Evolutionary conservation across 2,797 vertebrate species (phyloP).

Genomic region (Pitangus sulphuratus): DNA sequence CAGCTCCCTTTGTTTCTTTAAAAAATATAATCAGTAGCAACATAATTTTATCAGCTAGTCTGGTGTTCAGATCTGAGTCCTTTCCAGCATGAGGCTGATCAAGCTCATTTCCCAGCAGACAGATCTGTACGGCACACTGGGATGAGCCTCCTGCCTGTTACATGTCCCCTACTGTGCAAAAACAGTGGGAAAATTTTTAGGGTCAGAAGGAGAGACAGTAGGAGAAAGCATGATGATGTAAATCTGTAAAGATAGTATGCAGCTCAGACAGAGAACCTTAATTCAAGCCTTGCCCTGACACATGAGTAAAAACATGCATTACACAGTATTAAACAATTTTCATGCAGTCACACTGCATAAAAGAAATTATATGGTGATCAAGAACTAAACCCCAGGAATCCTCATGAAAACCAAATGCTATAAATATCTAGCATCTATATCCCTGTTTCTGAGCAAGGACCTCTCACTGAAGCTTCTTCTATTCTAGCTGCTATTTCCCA

Average conservation of each 20-base stretch:
- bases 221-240: not conserved
- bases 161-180: not conserved
- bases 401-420: not conserved
- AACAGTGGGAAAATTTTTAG: not conserved
- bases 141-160: not conserved
- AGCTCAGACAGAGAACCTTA: not conserved
- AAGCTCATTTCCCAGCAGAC: not conserved
- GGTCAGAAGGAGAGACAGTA: not conserved
- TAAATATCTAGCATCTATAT: not conserved
- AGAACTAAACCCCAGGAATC: not conserved
- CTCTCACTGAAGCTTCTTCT: not conserved
- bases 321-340: not conserved
- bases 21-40: not conserved
- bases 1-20: conserved; percentile 29
- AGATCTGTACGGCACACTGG: rapidly evolving
- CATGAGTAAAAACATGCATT: not conserved
- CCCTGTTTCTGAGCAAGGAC: not conserved
- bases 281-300: not conserved
- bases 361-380: rapidly evolving
- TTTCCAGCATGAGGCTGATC: not conserved
- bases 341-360: not conserved
- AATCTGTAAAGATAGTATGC: not conserved
- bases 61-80: not conserved
- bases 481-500: not conserved
- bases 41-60: conserved; percentile 6